These are phyloP conservation scores for Drosophila setosimentum DNA, from an alignment of 2,888 invertebrate species.

Conservation along the genomic window DNA sequence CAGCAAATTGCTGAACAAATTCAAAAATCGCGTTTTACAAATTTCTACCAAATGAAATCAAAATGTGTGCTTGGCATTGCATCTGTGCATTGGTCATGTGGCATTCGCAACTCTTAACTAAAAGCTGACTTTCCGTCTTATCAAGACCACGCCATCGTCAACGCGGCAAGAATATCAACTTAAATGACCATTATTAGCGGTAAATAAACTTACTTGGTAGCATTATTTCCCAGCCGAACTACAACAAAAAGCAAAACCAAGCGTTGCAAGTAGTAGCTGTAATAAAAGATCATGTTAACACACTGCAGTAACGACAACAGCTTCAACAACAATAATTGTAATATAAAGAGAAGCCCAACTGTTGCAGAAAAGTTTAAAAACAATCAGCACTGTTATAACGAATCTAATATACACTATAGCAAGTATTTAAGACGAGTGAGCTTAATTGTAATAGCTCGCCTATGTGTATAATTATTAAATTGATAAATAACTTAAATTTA, in stretches of 20 bases:
- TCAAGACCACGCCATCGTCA: constrained; percentile 76
- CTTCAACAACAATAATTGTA: constrained; percentile 32
- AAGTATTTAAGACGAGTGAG: neutral
- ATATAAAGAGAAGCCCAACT: constrained; percentile 31
- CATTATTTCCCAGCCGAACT: constrained; percentile 26
- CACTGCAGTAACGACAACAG: constrained; percentile 46
- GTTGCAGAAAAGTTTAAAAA: neutral
- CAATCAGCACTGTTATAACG: neutral
- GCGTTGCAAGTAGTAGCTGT: constrained; percentile 55
- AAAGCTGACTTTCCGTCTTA: constrained; percentile 54
- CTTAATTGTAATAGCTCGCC: neutral
- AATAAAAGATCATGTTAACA: constrained; percentile 84
- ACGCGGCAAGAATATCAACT: constrained; percentile 65
- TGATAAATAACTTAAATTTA: neutral
- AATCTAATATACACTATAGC: constrained; percentile 28
- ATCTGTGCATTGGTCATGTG: constrained; percentile 30
- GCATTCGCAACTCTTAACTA: constrained; percentile 19
- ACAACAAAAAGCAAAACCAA: constrained; percentile 18
- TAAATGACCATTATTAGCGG: constrained; percentile 84
- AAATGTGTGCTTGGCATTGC: constrained; percentile 22
- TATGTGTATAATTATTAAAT: neutral
- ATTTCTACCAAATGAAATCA: constrained; percentile 71
- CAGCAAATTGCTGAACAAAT: constrained; percentile 84
- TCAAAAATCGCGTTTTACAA: constrained; percentile 82
- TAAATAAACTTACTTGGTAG: constrained; percentile 72